Conservation (phyloP, 1,140 invertebrate genomes). For the Sycophaga agraensis region DNA sequence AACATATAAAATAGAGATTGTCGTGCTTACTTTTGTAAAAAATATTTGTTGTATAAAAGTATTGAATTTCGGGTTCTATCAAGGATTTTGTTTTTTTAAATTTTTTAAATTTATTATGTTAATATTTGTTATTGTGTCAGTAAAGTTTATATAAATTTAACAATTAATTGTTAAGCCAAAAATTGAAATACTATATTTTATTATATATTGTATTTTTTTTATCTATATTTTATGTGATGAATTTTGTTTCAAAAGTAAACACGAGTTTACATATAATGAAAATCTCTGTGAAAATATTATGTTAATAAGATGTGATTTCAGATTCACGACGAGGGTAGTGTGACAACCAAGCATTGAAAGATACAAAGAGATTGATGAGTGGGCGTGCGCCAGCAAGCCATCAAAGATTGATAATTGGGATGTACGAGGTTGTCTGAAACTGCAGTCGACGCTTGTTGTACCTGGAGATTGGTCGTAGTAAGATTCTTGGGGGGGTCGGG, state of each 20-base stretch:
- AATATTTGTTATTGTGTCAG: too few relatives aligned
- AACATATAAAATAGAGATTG: too few relatives aligned
- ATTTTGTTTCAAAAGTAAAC: constrained; percentile 10
- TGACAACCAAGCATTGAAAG: background rate
- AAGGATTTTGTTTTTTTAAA: too few relatives aligned
- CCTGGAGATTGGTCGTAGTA: constrained; percentile 25
- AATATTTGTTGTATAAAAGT: too few relatives aligned
- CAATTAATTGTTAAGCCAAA: too few relatives aligned
- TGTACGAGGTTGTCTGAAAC: background rate
- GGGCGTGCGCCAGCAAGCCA: constrained; percentile 8
- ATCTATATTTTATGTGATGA: background rate
- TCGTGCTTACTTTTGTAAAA: too few relatives aligned
- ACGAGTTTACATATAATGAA: background rate
- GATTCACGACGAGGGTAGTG: background rate
- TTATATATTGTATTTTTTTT: background rate
- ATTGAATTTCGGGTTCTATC: too few relatives aligned
- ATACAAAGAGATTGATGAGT: constrained; percentile 5
- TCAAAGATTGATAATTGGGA: constrained; percentile 1
- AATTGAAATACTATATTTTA: too few relatives aligned
- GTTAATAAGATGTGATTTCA: background rate
- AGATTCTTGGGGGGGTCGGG: constrained; percentile 1
- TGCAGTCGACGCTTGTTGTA: background rate
- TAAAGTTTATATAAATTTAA: too few relatives aligned
- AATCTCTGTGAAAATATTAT: too few relatives aligned
- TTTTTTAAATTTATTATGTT: too few relatives aligned